Evolutionary conservation across 2,888 invertebrate genomes (phyloP), one percentile per base, ranked within the genome.

Genomic region (Chydorus sphaericus): DNA sequence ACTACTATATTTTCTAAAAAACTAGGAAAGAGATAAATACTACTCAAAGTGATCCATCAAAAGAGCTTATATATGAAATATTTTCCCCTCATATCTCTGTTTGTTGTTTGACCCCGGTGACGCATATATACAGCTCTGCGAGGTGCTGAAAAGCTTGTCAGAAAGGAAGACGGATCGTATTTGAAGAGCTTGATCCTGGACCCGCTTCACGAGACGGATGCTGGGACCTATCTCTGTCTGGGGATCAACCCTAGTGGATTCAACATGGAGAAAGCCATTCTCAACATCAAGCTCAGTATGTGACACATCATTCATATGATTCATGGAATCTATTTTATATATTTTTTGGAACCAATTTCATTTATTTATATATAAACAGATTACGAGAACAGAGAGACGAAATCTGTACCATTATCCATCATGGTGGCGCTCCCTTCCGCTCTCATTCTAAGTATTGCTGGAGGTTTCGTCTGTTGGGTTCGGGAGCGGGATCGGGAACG

Each of bases 381-480:
- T 14, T 50, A 29, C 30, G 30, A 50, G 4, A 29, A 28, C 6
- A 31, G 10, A 52, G 52, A 52, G 16, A 23, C 36, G 1, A 52
- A 36, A 52, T 33, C 52, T 6, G 36, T 52, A 1, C 52, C 52
- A 4, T 14, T 52, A 3, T 52, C 52, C 6, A 23, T 37, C 5
- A 52, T 52, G 52, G 52, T 52, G 36, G 52, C 52, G 7, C 37
- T 52, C 16, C 52, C 52, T 4, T 31, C 52, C 8, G n/a, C 26
- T 3, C 18, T 52, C 7, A 10, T 52, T 4, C 26, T 52, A 3
- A 36, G 31, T 26, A 18, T 36, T 10, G 52, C 20, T 23, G 16
- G 33, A 8, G 37, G 20, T 8, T 52, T 52, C 37, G 26, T 52
- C 31, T 52, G 52, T 26, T 52, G 52, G 52, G 10, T 52, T 11